Evolutionary conservation across 2,888 invertebrate genomes (phyloP), one percentile per base, ranked within the genome.

Genomic region (Papilio demoleus): DNA sequence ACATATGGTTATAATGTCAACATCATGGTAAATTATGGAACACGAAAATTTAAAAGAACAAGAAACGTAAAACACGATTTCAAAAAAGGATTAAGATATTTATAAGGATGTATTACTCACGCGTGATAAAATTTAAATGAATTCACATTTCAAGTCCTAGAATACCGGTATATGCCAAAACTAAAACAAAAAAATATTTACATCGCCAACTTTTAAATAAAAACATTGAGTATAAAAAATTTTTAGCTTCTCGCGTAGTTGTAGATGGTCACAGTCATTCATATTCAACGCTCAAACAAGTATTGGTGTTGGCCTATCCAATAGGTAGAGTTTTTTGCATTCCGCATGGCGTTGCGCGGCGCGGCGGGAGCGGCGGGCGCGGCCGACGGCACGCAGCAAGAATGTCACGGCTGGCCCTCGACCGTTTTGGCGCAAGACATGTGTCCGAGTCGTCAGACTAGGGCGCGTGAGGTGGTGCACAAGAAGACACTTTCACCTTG

Each of bases 401-500:
- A 76, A 76, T 75, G 75, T 72, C 70, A 70, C 73, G 71, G 65
- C 65, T 70, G 71, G 70, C 67, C 74, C 73, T 31, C 70, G 73
- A 74, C 66, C 67, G 68, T 72, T 77, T 74, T 74, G 72, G 74
- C 71, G 72, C 74, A 71, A 70, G 65, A 72, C 70, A 67, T 70
- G 70, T 70, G 65, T 53, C 61, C 67, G 64, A 65, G 66, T 68
- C 14, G 65, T 70, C 74, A 74, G 75, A 74, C 72, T 75, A 74
- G 74, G 75, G 73, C 74, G 70, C 53, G 17, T 61, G 64, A 62
- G 72, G 67, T 70, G 63, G 71, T 68, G 70, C 63, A 61, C 71
- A 60, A 70, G 68, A 66, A 71, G 73, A 70, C 71, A 78, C 77
- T 81, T 77, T 80, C 75, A 70, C 74, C 73, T 71, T 74, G 71